Evolutionary conservation across 2,113 vertebrate species (phyloP).

Genomic region (Salminus brasiliensis): DNA sequence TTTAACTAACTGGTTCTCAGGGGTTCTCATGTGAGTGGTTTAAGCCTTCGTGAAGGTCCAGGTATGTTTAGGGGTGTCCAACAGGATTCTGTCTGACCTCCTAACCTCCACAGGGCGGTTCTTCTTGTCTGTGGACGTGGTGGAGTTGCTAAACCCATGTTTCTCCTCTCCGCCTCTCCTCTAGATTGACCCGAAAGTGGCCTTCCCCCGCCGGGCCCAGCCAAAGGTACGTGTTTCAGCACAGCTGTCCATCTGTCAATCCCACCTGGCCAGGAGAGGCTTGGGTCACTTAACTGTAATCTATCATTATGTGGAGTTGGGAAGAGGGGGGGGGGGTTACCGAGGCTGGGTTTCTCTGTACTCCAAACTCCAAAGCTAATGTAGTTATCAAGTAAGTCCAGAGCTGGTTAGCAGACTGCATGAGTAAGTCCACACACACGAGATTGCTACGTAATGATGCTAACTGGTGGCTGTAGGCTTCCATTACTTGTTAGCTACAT

Average conservation of each 20-base stretch:
- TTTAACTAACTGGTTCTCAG: background rate
- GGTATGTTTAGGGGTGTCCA: background rate
- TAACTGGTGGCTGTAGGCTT: no score
- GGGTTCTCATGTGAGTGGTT: background rate
- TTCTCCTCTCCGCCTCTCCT: constrained; percentile 66
- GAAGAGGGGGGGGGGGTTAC: background rate
- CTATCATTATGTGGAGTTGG: background rate
- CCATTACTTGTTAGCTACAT: no score
- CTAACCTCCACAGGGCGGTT: background rate
- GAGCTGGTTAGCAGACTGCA: no score
- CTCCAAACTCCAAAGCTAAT: no score
- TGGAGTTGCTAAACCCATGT: constrained; percentile 51
- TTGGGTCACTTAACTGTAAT: background rate
- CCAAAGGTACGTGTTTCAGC: constrained; percentile 86
- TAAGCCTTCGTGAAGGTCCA: background rate
- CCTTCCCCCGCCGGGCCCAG: constrained; percentile 96
- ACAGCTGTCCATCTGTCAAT: background rate
- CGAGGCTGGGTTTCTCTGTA: background rate
- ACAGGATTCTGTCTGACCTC: background rate
- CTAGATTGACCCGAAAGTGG: constrained; percentile 98
- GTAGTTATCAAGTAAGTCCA: no score
- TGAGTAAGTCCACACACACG: no score
- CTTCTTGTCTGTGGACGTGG: background rate
- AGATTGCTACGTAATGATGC: no score
- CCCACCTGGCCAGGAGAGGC: background rate